Conservation (phyloP, 2,113 vertebrate species). For the Eudyptes chrysolophus region DNA sequence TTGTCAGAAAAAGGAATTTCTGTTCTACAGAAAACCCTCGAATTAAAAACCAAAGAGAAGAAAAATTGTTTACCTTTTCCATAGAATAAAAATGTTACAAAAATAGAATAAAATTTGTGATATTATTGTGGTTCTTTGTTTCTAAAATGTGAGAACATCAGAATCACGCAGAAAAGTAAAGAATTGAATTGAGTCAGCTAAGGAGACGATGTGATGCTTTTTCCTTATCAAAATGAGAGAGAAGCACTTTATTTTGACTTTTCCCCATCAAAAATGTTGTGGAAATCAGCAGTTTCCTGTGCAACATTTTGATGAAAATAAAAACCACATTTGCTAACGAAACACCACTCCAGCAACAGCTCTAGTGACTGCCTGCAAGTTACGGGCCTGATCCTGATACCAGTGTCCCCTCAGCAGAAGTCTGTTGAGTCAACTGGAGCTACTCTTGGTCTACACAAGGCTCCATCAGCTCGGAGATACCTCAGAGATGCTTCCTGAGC, state of each 20-base stretch:
- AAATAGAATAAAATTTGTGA: background rate
- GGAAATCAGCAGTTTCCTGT: background rate
- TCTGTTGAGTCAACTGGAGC: background rate
- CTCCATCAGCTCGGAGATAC: background rate
- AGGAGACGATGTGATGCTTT: background rate
- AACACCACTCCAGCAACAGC: background rate
- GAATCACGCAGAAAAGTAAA: background rate
- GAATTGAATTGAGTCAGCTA: background rate
- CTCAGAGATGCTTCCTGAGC: background rate
- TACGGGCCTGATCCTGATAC: background rate
- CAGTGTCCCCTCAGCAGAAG: background rate
- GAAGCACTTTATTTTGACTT: constrained; percentile 14
- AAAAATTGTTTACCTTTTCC: background rate
- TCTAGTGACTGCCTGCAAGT: background rate
- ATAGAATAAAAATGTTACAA: background rate
- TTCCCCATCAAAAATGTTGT: background rate
- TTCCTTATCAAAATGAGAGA: background rate
- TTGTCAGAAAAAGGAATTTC: background rate
- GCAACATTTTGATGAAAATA: background rate
- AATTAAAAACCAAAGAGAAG: background rate
- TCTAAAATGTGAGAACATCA: background rate
- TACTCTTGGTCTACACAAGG: background rate
- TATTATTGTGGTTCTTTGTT: background rate
- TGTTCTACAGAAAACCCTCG: background rate
- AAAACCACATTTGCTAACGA: background rate